Percentiles rank a stretch among this genome's conserved stretches.
Evolutionary conservation across 1,140 invertebrate species (phyloP).

Genomic region (Aporrectodea caliginosa): DNA sequence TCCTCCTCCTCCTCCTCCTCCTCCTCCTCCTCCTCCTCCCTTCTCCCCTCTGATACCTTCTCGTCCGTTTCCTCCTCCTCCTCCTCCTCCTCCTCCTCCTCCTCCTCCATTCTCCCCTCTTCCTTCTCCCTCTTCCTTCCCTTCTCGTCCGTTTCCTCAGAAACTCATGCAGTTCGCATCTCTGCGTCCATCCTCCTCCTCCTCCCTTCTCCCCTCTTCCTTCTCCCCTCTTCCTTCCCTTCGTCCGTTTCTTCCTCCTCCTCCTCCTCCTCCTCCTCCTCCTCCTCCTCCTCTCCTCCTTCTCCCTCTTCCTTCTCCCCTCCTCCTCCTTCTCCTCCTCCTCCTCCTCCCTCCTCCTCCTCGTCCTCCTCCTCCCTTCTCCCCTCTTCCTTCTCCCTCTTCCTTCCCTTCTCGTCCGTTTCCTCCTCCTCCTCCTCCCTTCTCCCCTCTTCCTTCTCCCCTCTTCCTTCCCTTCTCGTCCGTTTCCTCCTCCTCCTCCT

Average conservation of each 20-base stretch:
- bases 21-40: slow-evolving; percentile 35
- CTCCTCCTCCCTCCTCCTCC: slow-evolving; percentile 7
- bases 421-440: neutral
- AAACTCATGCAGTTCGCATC: too few relatives aligned
- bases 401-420: too few relatives aligned
- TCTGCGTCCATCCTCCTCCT: slow-evolving; percentile 21
- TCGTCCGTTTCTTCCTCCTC: slow-evolving; percentile 12
- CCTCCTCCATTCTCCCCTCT: too few relatives aligned
- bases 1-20: slow-evolving; percentile 6
- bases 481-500: too few relatives aligned
- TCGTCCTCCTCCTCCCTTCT: neutral
- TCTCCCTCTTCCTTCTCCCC: neutral
- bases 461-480: slow-evolving; percentile 17
- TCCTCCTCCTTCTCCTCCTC: slow-evolving; percentile 5
- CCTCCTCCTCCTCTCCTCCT: slow-evolving; percentile 1
- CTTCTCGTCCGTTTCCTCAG: too few relatives aligned
- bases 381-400: neutral
- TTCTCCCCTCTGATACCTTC: slow-evolving; percentile 26
- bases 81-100: too few relatives aligned
- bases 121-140: too few relatives aligned
- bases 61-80: too few relatives aligned
- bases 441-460: slow-evolving; percentile 7
- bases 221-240: neutral
- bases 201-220: neutral
- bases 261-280: slow-evolving; percentile 17